Conservation (phyloP, 2,797 vertebrate species). For the Amblyraja radiata region DNA sequence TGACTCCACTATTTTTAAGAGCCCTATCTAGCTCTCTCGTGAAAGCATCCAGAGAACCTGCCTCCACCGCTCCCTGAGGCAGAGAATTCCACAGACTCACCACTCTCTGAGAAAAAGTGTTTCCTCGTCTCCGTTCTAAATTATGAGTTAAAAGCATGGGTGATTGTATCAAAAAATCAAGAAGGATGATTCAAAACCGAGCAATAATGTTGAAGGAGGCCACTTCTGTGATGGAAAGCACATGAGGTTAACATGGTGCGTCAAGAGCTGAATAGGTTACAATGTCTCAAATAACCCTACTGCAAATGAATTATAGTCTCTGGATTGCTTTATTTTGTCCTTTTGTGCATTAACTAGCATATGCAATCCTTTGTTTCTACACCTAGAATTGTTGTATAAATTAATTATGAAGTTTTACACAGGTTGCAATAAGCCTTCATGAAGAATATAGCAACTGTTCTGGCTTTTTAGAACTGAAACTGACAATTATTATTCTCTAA, state of each 20-base stretch:
- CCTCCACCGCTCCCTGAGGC: too few relatives aligned
- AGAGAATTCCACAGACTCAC: too few relatives aligned
- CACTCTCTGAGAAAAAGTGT: too few relatives aligned
- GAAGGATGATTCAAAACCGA: background rate
- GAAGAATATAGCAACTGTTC: background rate
- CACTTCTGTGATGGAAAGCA: background rate
- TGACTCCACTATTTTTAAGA: too few relatives aligned
- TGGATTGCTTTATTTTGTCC: too few relatives aligned
- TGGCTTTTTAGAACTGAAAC: conserved; percentile 21
- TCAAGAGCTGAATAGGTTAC: background rate
- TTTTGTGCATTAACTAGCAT: too few relatives aligned
- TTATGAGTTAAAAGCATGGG: background rate
- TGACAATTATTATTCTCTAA: background rate
- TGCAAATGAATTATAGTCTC: background rate
- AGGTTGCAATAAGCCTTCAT: background rate
- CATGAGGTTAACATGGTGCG: background rate
- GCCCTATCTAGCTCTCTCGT: too few relatives aligned
- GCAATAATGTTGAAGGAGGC: background rate
- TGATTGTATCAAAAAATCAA: background rate
- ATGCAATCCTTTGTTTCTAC: too few relatives aligned
- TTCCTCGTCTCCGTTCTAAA: too few relatives aligned
- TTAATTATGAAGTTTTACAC: background rate
- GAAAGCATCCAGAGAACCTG: too few relatives aligned
- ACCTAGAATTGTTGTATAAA: background rate
- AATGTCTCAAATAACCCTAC: background rate